Conservation (phyloP, 2,797 vertebrate genomes). For the Pteropus rufus region DNA sequence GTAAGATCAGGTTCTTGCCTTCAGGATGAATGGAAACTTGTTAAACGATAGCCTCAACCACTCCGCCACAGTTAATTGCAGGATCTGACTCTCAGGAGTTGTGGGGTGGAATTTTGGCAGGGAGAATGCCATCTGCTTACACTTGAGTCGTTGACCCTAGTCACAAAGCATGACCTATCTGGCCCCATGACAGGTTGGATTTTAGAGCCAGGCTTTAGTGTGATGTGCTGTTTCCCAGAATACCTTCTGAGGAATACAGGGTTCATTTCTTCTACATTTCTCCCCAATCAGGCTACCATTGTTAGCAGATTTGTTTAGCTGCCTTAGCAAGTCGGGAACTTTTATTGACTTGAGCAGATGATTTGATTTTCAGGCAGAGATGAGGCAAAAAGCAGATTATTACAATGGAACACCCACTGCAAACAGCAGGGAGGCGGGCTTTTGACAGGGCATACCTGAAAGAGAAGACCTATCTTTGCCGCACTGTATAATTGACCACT, state of each 20-base stretch:
- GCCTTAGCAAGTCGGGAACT: neutral
- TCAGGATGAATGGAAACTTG: neutral
- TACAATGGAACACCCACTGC: neutral
- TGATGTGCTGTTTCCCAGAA: neutral
- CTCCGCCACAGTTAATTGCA: rapidly evolving
- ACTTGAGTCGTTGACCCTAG: rapidly evolving
- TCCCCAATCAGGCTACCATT: neutral
- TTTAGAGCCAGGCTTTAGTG: neutral
- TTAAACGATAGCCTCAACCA: neutral
- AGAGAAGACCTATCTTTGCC: neutral
- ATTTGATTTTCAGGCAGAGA: conserved; percentile 1
- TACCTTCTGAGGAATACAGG: neutral
- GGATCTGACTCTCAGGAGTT: neutral
- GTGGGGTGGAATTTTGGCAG: neutral
- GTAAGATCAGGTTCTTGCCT: neutral
- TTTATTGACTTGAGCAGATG: neutral
- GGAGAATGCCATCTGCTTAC: neutral
- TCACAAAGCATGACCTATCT: neutral
- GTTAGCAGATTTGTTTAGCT: neutral
- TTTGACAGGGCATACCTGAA: neutral
- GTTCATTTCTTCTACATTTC: neutral
- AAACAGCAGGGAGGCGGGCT: neutral
- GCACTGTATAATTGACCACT: neutral
- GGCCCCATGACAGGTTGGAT: rapidly evolving
- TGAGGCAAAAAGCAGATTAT: neutral